Conservation (phyloP, 2,888 invertebrate genomes). For the Eilema griseolum region DNA sequence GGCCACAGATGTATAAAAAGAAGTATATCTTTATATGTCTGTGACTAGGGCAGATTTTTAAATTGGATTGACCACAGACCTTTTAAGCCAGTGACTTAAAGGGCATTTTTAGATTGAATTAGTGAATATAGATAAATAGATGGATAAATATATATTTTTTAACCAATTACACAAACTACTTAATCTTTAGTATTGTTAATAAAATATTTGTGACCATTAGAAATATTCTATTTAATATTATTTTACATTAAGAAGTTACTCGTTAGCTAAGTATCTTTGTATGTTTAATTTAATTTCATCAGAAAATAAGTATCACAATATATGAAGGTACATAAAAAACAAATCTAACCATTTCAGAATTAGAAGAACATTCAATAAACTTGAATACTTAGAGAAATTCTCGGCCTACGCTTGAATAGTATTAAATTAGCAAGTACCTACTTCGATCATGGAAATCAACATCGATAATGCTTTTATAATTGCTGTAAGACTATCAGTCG, state of each 20-base stretch:
- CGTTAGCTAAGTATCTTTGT: no score
- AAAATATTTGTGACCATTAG: no score
- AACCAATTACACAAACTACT: no score
- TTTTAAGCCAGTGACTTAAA: background rate
- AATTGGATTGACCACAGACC: background rate
- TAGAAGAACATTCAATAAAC: background rate
- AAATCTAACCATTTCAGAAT: background rate
- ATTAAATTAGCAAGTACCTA: background rate
- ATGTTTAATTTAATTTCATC: background rate
- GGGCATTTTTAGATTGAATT: no score
- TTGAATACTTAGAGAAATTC: background rate
- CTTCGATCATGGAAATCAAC: conserved; percentile 66
- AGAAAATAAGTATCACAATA: background rate
- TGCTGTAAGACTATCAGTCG: conserved; percentile 57
- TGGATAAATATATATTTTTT: no score
- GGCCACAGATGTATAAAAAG: no score
- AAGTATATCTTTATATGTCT: no score
- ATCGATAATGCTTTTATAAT: conserved; percentile 66
- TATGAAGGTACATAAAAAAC: background rate
- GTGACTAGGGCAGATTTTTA: background rate
- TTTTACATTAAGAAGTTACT: no score
- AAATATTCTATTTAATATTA: no score
- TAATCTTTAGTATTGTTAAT: no score
- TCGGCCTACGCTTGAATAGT: no score
- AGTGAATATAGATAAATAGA: no score